Conservation (phyloP, 2,888 invertebrate species). For the Onthophagus sagittarius region DNA sequence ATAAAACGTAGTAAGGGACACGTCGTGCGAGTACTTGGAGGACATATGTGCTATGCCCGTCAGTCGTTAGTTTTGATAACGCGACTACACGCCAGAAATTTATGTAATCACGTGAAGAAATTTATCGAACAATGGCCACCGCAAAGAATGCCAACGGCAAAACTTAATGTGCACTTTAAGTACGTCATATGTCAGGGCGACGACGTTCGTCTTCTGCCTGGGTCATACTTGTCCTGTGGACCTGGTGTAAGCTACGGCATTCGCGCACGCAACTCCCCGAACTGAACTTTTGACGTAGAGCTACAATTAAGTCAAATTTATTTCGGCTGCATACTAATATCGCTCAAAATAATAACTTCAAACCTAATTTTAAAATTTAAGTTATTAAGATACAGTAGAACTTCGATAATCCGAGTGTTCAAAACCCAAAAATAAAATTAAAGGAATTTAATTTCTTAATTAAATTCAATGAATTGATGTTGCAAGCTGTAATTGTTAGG, state of each 20-base stretch:
- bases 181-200: slow-evolving; percentile 29
- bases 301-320: slow-evolving; percentile 33
- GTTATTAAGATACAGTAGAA: too few relatives aligned
- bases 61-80: slow-evolving; percentile 22
- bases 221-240: slow-evolving; percentile 25
- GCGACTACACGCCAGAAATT: slow-evolving; percentile 18
- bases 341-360: background rate
- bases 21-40: background rate
- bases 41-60: slow-evolving; percentile 13
- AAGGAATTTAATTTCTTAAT: too few relatives aligned
- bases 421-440: too few relatives aligned
- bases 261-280: slow-evolving; percentile 33
- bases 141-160: slow-evolving; percentile 24
- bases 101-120: slow-evolving; percentile 25
- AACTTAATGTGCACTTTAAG: slow-evolving; percentile 30
- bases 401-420: too few relatives aligned
- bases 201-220: slow-evolving; percentile 27
- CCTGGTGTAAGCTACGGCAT: slow-evolving; percentile 32
- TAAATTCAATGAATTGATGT: too few relatives aligned
- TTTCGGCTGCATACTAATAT: slow-evolving; percentile 29
- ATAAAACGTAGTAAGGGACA: background rate
- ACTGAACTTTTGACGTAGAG: slow-evolving; percentile 34
- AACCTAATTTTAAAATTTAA: background rate
- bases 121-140: slow-evolving; percentile 24
- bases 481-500: too few relatives aligned